Evolutionary conservation across 2,797 vertebrate species (phyloP).

Genomic region (Oreochromis grahami): DNA sequence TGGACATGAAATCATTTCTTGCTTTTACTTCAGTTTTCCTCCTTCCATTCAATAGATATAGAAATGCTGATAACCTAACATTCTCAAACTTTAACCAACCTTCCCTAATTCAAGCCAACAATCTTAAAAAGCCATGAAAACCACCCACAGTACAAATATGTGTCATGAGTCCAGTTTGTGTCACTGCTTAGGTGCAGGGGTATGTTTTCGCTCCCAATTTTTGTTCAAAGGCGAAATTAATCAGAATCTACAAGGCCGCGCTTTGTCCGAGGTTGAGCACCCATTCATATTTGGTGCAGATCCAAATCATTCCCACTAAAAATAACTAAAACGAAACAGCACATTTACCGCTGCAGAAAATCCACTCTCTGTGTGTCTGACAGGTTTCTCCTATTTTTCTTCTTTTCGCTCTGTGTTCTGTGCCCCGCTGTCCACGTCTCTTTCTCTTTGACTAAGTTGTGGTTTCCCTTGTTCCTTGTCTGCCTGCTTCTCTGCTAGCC

Average conservation of each 20-base stretch:
- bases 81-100: not conserved
- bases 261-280: not conserved
- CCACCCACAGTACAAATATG: not conserved
- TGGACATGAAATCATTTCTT: not conserved
- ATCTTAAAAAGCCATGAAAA: not conserved
- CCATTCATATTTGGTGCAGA: not conserved
- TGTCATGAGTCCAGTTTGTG: not conserved
- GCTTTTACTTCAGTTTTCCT: not conserved
- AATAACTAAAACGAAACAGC: not conserved
- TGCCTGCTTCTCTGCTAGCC: not conserved
- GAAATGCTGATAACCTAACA: not conserved
- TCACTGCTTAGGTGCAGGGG: not conserved
- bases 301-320: not conserved
- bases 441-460: not conserved
- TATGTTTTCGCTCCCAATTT: not conserved
- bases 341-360: not conserved
- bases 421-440: not conserved
- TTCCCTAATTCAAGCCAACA: not conserved
- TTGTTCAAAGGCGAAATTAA: not conserved
- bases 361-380: not conserved
- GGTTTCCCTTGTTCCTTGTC: not conserved
- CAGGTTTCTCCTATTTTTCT: not conserved
- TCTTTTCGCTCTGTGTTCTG: not conserved
- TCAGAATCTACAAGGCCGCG: not conserved
- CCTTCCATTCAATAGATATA: not conserved